phyloP scores from a whole-genome alignment of 2,888 invertebrate genomes.

The Orchesellides sinensis region DNA sequence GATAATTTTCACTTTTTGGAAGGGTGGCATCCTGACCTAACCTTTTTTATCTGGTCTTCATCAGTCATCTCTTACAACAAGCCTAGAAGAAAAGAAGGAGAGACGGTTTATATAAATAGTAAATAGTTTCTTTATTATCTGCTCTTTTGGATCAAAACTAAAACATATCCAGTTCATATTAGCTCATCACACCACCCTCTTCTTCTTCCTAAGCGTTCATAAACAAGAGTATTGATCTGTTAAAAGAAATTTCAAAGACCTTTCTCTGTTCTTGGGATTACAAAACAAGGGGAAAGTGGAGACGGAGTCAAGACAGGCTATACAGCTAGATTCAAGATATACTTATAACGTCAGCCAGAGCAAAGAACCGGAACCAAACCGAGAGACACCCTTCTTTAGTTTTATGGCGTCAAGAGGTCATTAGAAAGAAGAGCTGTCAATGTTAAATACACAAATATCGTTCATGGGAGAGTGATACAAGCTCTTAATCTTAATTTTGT shows the following conservation, averaged over 20 bases:
- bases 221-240: too few species aligned
- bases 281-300: too few species aligned
- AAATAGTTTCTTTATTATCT: neutral
- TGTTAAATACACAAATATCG: conserved; percentile 53
- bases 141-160: too few species aligned
- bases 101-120: neutral
- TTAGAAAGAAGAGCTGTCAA: conserved; percentile 57
- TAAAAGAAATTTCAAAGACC: too few species aligned
- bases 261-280: too few species aligned
- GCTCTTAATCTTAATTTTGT: neutral
- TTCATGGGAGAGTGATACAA: conserved; percentile 46
- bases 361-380: neutral
- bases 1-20: conserved; percentile 40
- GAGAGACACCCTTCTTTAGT: conserved; percentile 38
- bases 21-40: conserved; percentile 66
- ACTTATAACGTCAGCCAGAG: too few species aligned
- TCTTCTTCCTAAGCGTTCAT: conserved; percentile 8
- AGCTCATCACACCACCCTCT: conserved; percentile 12
- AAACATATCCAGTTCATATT: too few species aligned
- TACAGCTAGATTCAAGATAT: too few species aligned
- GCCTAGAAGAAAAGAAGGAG: conserved; percentile 13
- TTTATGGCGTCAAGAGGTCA: conserved; percentile 63
- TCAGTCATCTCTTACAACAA: conserved; percentile 55
- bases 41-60: conserved; percentile 64
- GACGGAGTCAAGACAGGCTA: too few species aligned